Base-by-base conservation (phyloP, 2,113 vertebrate species). In the Leucopternis melanops region DNA sequence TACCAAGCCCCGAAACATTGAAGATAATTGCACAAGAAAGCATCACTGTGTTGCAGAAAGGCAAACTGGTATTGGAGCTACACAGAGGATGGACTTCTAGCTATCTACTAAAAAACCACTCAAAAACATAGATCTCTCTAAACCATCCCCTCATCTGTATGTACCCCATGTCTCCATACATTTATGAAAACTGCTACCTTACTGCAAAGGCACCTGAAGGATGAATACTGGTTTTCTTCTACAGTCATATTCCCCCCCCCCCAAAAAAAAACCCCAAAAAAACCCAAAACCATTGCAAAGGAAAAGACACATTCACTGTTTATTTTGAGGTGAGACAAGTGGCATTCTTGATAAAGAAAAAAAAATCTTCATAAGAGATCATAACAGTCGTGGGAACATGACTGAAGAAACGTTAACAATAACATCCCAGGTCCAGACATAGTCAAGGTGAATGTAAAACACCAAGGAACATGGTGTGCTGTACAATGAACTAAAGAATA, bases 321-420 rank as follows among this genome's bases (percentile, higher is more conserved):
- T 42, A 70, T 71, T 70, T 16, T 62, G 47, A 36, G 20, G 27
- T 32, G 34, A 93, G 47, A 75, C 9, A 86, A 75, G 22, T 5
- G 19, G 13, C 52, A 75, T 40, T 74, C 57, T 44, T 61, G 45
- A 65, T 26, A 50, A 79, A n/a, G 21, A 23, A 61, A 79, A 61
- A 70, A 42, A 47, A 14, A 36, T 54, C 38, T 75, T 66, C 65
- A 16, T 10, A 69, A 50, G n/a, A 79, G 17, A 93, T 45, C 21
- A 4, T 21, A 94, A 47, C 17, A 81, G 65, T 16, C 5, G 0
- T 36, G 27, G 65, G 34, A 95, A 83, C 0, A 0, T 12, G 59
- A 49, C 38, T 89, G 52, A 86, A 74, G 73, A 86, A 81, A 81
- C 1, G 0, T 63, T 26, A 84, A 63, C 47, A 52, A 26, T 13